These are phyloP conservation scores for Crotophaga sulcirostris DNA, from an alignment of 2,113 vertebrate genomes.

Conservation along the genomic window DNA sequence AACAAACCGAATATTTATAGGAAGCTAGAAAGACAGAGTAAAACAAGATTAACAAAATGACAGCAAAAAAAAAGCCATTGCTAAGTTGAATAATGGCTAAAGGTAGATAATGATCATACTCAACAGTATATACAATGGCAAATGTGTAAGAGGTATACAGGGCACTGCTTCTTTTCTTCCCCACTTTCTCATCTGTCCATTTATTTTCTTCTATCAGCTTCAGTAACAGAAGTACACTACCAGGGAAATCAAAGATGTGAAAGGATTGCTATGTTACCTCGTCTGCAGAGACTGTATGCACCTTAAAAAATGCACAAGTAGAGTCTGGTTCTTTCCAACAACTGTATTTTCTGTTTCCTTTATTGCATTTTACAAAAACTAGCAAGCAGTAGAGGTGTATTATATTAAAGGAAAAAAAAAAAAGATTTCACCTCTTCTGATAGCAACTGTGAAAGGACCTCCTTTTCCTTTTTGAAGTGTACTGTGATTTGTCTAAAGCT, in stretches of 20 bases:
- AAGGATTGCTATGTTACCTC: neutral
- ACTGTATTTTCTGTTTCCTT: neutral
- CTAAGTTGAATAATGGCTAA: neutral
- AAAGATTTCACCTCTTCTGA: neutral
- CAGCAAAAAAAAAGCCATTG: rapidly evolving
- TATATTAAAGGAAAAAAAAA: neutral
- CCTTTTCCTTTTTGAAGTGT: neutral
- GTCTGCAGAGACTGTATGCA: neutral
- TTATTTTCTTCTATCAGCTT: neutral
- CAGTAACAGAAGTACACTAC: neutral
- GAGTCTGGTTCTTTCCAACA: neutral
- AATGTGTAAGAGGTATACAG: neutral
- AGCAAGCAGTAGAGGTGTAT: neutral
- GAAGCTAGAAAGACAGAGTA: neutral
- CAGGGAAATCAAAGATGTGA: neutral
- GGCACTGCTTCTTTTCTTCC: neutral
- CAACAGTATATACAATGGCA: neutral
- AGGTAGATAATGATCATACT: neutral
- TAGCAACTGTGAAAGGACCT: neutral
- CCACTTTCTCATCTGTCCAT: neutral
- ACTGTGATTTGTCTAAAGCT: neutral
- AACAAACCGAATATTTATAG: neutral
- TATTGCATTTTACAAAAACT: neutral
- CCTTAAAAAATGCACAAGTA: neutral
- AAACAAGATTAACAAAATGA: neutral